A percentile compares a stretch with the other conserved stretches of the same genome.
These are phyloP conservation scores for Python bivittatus DNA, from an alignment of 2,113 vertebrate species.

Conservation along the genomic window DNA sequence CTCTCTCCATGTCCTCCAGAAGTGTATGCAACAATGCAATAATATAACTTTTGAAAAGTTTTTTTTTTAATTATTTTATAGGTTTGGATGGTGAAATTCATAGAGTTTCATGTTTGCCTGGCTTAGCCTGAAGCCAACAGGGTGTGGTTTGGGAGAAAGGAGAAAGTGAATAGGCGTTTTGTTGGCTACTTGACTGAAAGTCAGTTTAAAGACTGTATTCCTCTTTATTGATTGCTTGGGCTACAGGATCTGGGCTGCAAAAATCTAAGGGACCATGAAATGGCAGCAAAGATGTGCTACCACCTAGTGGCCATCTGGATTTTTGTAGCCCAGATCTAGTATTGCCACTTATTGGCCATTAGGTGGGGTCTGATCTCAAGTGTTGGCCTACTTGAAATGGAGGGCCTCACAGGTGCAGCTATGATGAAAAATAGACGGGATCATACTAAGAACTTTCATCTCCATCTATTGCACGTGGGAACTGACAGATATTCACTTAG, in stretches of 20 bases:
- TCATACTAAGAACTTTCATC: background rate
- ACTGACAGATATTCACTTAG: background rate
- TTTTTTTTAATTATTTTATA: background rate
- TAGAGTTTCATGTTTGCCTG: background rate
- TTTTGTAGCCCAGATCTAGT: background rate
- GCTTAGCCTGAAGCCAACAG: background rate
- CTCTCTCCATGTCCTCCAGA: background rate
- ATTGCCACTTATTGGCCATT: background rate
- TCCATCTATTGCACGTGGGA: background rate
- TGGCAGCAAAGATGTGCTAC: background rate
- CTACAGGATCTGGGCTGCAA: background rate
- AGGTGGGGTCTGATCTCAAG: background rate
- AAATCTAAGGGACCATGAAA: background rate
- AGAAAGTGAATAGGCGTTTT: slow-evolving; percentile 33
- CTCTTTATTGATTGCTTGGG: background rate
- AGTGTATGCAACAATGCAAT: background rate
- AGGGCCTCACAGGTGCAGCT: background rate
- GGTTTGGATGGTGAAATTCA: slow-evolving; percentile 8
- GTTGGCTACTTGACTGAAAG: background rate
- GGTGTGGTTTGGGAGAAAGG: slow-evolving; percentile 43
- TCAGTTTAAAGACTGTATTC: background rate
- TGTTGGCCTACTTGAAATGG: background rate
- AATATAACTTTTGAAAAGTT: background rate
- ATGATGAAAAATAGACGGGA: background rate
- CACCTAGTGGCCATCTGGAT: background rate